Base-by-base conservation (phyloP, 2,888 invertebrate species). In the Yponomeuta sedellus region DNA sequence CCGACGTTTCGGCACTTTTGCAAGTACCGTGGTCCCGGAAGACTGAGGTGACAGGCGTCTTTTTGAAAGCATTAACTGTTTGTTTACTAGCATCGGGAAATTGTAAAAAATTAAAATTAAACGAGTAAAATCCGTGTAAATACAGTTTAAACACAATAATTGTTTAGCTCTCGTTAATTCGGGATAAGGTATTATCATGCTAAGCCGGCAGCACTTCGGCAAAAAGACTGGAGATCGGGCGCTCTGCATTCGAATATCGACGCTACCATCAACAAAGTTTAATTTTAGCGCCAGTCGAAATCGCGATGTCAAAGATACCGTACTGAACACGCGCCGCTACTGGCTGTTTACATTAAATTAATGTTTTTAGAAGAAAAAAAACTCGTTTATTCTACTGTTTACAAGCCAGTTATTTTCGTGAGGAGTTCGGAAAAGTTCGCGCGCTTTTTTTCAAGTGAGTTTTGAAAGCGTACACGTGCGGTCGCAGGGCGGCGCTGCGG, bases 231-330 rank as follows among this genome's bases (percentile, higher is more conserved):
- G 16, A 52, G 44, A 52, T 52, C 16, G 16, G 44, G 44, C 44
- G 44, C 71, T 67, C 71, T 75, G 74, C 76, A 76, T 71, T 74
- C 74, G 72, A 71, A 70, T 74, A 73, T 77, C 39, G 52, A 61
- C 59, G 19, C 34, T 28, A 71, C 78, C 75, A 77, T 78, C 85
- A 81, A 80, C 80, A 75, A 75, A 74, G 78, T 82, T 52, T 88
- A 88, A 86, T 77, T 83, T 86, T 89, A 89, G 88, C 44, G 64
- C 86, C 89, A 91, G 90, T 90, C 77, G 77, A 82, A 84, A 84
- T 80, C 86, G 82, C 83, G 89, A 82, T 83, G 85, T 83, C 85
- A 80, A 77, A 79, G 79, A 77, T 77, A 77, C 70, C 77, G 83
- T 81, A 83, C 84, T 76, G 77, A 75, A 72, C 71, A 70, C 74